Base-by-base conservation (phyloP, 64 coral and sea anemone genomes). In the Cladopsammia gracilis region DNA sequence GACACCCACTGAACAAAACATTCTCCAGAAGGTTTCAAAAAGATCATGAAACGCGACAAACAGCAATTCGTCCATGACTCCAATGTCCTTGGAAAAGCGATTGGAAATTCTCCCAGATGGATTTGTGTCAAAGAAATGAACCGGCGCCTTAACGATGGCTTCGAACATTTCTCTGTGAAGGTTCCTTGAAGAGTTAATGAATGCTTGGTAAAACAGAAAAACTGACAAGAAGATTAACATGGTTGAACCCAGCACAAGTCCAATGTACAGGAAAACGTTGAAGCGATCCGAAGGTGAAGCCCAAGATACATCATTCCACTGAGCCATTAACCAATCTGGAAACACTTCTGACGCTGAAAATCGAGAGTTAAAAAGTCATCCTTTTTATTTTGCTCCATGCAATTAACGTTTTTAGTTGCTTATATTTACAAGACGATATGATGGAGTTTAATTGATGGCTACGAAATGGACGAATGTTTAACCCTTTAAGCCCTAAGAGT, bases 61-160 rank as follows among this genome's bases (percentile, higher is more conserved):
- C 23, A 92, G 10, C 24, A 73, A 3, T 61, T 92, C 90, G 15
- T 92, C 90, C 79, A 85, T 92, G 14, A 71, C 51, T 57, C 90
- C 90, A 51, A 91, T 91, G 53, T 91, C 89, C 42, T 83, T 91
- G 6, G 89, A 80, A 59, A 91, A 91, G 46, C 89, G 75, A 26
- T 91, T 91, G 7, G 66, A 53, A 16, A 91, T 91, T 53, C 89
- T 68, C 42, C 89, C 89, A 16, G 76, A 68, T 1, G 89, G 89
- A 60, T 82, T 91, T 24, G 88, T 79, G 49, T 90, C 73, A 23
- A 90, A 90, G 88, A 90, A 90, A 34, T 77, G 23, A 12, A 90
- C 78, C 5, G 89, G 48, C 12, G 78, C 89, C 18, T 51, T 70
- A 9, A 80, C 10, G 20, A 91, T 58, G 9, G 89, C 10, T 0